A percentile compares a stretch with the other conserved stretches of the same genome.
Evolutionary conservation across 2,113 vertebrate genomes (phyloP).

Genomic region (Lophius piscatorius): DNA sequence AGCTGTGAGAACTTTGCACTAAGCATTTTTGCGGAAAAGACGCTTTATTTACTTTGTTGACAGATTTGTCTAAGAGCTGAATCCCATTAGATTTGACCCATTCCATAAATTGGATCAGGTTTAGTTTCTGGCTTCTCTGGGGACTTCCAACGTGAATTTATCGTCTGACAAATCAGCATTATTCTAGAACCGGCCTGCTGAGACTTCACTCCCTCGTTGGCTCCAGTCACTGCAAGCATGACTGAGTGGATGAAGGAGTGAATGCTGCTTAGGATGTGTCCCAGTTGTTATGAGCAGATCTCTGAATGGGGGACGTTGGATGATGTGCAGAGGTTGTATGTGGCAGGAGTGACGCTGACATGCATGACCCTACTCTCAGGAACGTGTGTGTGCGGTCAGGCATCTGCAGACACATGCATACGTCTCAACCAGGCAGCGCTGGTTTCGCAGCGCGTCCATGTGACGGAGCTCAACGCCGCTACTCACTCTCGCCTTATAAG

Average conservation of each 20-base stretch:
- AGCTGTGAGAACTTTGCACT: constrained; percentile 13
- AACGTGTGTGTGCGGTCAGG: neutral
- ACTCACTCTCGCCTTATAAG: constrained; percentile 56
- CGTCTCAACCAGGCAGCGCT: constrained; percentile 20
- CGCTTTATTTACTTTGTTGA: constrained; percentile 41
- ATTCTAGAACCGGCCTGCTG: constrained; percentile 32
- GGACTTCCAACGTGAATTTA: constrained; percentile 29
- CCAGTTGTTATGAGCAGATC: neutral
- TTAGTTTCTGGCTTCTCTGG: constrained; percentile 43
- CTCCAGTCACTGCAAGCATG: constrained; percentile 14
- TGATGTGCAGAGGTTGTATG: constrained; percentile 21
- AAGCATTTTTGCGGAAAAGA: constrained; percentile 39
- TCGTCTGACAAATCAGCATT: constrained; percentile 46
- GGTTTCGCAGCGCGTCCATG: constrained; percentile 39
- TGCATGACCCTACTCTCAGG: neutral
- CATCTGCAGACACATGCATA: neutral
- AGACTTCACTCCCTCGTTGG: constrained; percentile 15
- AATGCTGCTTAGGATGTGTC: constrained; percentile 5
- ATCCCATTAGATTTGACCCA: constrained; percentile 31
- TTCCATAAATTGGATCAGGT: constrained; percentile 46
- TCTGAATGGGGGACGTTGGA: constrained; percentile 6
- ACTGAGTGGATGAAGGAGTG: neutral
- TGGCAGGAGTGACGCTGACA: neutral
- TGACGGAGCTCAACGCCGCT: constrained; percentile 21
- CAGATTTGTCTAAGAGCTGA: constrained; percentile 25